Evolutionary conservation across 2,888 invertebrate genomes (phyloP), one percentile per base, ranked within the genome.

Genomic region (Eupeodes latifasciatus): DNA sequence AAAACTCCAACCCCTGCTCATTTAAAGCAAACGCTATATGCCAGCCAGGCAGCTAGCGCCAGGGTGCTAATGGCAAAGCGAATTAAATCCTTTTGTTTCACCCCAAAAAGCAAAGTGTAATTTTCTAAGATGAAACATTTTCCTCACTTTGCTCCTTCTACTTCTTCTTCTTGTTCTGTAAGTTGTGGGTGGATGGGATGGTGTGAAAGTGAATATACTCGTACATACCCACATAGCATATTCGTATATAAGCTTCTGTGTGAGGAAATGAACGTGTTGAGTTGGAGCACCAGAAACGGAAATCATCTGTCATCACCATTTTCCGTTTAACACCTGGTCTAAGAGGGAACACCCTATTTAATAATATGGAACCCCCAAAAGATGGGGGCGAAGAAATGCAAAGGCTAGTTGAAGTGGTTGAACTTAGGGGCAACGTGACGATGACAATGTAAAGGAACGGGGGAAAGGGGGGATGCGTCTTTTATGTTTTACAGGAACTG

Each of bases 301-400:
- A 88, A 88, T 88, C 88, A 88, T 88, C 88, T 88, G 88, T 88
- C 88, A 88, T 88, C 88, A 88, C 85, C 85, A 85, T 88, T 81
- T 88, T 81, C 88, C 85, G 88, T 81, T 88, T 85, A 88, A 77
- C 81, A 85, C 88, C 88, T 85, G 85, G 81, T 72, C 61, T 53
- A n/a, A 57, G 34, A 69, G 64, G 44, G 51, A 62, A 34, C 67
- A 69, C 66, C 55, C 64, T 16, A 62, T 66, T 7, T 27, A 9
- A 53, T 53, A 14, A 51, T 27, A 19, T 11, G 36, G 14, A 36
- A 27, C 5, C 27, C n/a, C n/a, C 5, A 11, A 5, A 27, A 19
- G 67, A 53, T 47, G 47, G 49, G 16, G 62, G 6, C 55, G 51
- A 27, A 7, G 5, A 59, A 74, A 81, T 81, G 72, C 77, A 77